These are phyloP conservation scores for Tenthredo distinguenda DNA, from an alignment of 2,888 invertebrate species.

Conservation along the genomic window DNA sequence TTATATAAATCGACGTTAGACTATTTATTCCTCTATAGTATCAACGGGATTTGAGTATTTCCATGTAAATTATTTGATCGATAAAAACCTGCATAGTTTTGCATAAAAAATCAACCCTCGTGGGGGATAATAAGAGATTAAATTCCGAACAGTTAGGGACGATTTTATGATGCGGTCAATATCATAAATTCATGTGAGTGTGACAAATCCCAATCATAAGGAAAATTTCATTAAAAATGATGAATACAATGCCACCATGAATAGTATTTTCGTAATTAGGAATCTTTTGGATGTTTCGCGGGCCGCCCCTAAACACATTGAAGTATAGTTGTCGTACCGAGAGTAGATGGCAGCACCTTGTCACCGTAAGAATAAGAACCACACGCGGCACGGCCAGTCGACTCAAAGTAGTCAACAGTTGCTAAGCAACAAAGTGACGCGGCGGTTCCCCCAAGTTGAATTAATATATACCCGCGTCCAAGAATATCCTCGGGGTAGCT, in stretches of 20 bases:
- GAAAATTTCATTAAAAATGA: background rate
- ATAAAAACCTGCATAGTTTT: background rate
- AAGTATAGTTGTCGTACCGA: background rate
- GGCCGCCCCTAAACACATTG: background rate
- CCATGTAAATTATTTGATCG: background rate
- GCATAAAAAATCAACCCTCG: background rate
- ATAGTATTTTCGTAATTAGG: background rate
- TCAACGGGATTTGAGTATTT: background rate
- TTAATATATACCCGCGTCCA: conserved; percentile 71
- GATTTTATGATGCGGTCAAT: background rate
- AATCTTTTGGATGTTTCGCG: background rate
- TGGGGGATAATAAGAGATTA: background rate
- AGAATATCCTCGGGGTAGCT: conserved; percentile 70
- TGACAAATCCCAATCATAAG: background rate
- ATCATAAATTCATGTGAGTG: background rate
- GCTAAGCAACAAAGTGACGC: conserved; percentile 72
- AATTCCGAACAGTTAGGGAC: background rate
- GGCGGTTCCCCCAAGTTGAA: conserved; percentile 69
- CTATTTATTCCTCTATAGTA: background rate
- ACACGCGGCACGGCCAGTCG: conserved; percentile 12
- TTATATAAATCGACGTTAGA: background rate
- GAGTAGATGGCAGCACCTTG: conserved; percentile 11
- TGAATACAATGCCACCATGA: background rate
- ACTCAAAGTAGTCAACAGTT: conserved; percentile 61
- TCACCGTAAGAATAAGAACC: background rate